Conservation (phyloP, 2,888 invertebrate genomes). For the Cheiracanthium punctorium region DNA sequence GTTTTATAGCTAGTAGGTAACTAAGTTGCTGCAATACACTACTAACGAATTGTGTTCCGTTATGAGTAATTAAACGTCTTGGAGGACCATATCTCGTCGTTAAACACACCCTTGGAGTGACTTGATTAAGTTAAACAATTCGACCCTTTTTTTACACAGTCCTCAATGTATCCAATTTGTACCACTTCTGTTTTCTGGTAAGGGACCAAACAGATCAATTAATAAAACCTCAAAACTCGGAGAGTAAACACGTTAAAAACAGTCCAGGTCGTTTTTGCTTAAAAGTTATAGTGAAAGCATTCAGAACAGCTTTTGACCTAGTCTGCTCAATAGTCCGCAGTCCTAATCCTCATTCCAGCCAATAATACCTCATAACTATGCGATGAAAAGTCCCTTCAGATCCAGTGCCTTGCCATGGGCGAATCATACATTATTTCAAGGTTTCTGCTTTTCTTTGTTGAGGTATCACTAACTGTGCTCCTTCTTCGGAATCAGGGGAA, state of each 20-base stretch:
- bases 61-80: background rate
- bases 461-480: slow-evolving; percentile 16
- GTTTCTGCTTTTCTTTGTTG: background rate
- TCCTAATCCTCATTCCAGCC: no score
- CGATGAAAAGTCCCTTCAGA: slow-evolving; percentile 26
- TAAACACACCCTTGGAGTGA: background rate
- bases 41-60: background rate
- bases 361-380: slow-evolving; percentile 1
- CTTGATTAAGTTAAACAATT: background rate
- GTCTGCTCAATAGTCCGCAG: background rate
- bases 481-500: slow-evolving; percentile 11
- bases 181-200: background rate
- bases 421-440: slow-evolving; percentile 57
- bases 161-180: background rate
- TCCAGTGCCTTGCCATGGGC: slow-evolving; percentile 51
- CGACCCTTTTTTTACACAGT: no score
- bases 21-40: background rate
- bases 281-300: background rate
- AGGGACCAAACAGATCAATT: slow-evolving; percentile 14
- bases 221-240: background rate
- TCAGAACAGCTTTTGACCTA: background rate
- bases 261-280: slow-evolving; percentile 20
- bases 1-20: background rate
- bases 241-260: background rate
- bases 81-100: background rate